phyloP scores from a whole-genome alignment of 2,888 invertebrate genomes.

The Furcula furcula region DNA sequence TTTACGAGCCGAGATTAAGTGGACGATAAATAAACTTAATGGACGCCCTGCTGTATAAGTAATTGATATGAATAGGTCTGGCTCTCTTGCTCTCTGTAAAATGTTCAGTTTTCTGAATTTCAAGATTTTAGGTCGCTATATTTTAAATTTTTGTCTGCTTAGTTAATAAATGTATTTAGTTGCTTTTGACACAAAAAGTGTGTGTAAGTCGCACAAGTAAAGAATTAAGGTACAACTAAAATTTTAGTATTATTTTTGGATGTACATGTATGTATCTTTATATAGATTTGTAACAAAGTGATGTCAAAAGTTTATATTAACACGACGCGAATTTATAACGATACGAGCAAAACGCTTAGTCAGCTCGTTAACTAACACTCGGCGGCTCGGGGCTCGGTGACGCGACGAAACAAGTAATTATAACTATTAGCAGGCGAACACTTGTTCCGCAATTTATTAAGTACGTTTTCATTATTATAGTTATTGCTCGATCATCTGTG shows the following conservation, averaged over 20 bases:
- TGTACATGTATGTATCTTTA: no score
- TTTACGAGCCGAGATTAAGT: constrained; percentile 4
- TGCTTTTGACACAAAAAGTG: no score
- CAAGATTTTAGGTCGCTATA: background rate
- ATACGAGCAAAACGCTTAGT: constrained; percentile 17
- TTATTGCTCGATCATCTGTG: constrained; percentile 1
- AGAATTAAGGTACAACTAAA: no score
- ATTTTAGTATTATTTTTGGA: no score
- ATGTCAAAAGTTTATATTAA: background rate
- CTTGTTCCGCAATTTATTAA: constrained; percentile 1
- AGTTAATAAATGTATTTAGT: no score
- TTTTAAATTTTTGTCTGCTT: no score
- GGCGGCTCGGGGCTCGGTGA: constrained; percentile 19
- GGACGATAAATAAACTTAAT: constrained; percentile 4
- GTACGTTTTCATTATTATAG: constrained; percentile 1
- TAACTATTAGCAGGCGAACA: background rate
- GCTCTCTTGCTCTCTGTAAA: background rate
- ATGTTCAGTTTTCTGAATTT: background rate
- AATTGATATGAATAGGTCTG: constrained; percentile 2
- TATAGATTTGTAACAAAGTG: no score
- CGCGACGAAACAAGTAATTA: constrained; percentile 4
- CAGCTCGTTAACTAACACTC: constrained; percentile 26
- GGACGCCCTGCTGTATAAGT: constrained; percentile 1
- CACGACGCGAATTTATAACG: constrained; percentile 1
- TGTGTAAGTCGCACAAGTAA: no score